A percentile compares a stretch with the other conserved stretches of the same genome.
Conservation (phyloP, 2,113 vertebrate genomes). For the Pteruthius melanotis region DNA sequence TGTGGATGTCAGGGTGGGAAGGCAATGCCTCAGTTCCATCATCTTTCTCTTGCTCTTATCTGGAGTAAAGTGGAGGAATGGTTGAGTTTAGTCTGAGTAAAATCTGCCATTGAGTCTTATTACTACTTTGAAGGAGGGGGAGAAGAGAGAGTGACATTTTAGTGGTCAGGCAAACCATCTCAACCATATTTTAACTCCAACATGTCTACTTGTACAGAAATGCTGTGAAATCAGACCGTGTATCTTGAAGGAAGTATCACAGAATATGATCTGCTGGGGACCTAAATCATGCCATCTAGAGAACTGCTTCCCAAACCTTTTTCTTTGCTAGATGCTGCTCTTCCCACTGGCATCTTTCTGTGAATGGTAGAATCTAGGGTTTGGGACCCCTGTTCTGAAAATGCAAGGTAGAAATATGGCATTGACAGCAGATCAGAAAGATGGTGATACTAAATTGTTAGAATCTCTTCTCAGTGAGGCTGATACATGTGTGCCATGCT, state of each 20-base stretch:
- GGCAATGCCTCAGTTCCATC: background rate
- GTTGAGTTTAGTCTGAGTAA: background rate
- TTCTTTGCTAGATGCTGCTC: background rate
- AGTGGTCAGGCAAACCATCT: background rate
- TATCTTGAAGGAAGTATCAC: background rate
- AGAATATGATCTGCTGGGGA: background rate
- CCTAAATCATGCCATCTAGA: background rate
- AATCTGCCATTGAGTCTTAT: background rate
- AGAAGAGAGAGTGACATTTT: background rate
- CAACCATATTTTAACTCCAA: background rate
- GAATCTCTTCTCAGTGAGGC: background rate
- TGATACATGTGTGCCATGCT: fast-evolving
- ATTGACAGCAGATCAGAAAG: background rate
- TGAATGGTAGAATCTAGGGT: background rate
- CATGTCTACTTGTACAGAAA: background rate
- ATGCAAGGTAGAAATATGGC: background rate
- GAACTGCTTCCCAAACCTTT: background rate
- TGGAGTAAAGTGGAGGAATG: background rate
- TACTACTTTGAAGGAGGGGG: background rate
- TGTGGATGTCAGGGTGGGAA: background rate
- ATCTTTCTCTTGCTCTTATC: background rate
- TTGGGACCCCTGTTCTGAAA: background rate
- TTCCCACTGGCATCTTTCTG: background rate
- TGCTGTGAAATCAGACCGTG: background rate
- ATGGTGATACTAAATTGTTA: background rate